Base-by-base conservation (phyloP, 2,888 invertebrate genomes). In the Himalopsyche japonica region DNA sequence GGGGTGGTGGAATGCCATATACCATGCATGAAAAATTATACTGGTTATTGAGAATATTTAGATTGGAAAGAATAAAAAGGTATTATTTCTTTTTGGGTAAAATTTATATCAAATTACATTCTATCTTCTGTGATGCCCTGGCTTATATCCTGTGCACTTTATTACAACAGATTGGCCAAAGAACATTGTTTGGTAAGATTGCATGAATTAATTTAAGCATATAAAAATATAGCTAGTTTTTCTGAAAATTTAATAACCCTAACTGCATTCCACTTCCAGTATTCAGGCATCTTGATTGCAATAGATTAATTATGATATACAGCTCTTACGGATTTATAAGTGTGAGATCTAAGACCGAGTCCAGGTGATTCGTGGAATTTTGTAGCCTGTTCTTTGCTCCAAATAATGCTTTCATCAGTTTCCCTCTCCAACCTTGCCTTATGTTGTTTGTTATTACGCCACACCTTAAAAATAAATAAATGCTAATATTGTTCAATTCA, bases 361-460 rank as follows among this genome's bases (percentile, higher is more conserved):
- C 92, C 92, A 18, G 92, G 91, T 1, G 94, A 93, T 88, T 95
- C 95, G 88, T 94, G 94, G 77, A 93, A 89, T 90, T 95, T 95
- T 1, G 94, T 93, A 0, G 95, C 95, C 88, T 95, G 95, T 88
- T 95, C 95, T 89, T 95, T 96, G 79, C 93, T 94, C 90, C 95
- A 93, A 88, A 95, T 92, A 84, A 96, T 95, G 87, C 94, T 94
- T 88, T 95, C 95, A 88, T 96, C 96, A 0, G 96, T 95, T 91
- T 95, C 95, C 88, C 95, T 94, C 89, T 96, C 95, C 86, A 95
- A 93, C 80, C 95, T 93, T 87, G 94, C 91, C 89, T 94, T 95
- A 89, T 96, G 95, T 76, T 94, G 94, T 88, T 95, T 94, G 89
- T 97, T 95, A 15, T 95, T 95, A 88, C 95, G 92, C 92, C 95